Evolutionary conservation across 2,113 vertebrate species (phyloP).

Genomic region (Poecile atricapillus): DNA sequence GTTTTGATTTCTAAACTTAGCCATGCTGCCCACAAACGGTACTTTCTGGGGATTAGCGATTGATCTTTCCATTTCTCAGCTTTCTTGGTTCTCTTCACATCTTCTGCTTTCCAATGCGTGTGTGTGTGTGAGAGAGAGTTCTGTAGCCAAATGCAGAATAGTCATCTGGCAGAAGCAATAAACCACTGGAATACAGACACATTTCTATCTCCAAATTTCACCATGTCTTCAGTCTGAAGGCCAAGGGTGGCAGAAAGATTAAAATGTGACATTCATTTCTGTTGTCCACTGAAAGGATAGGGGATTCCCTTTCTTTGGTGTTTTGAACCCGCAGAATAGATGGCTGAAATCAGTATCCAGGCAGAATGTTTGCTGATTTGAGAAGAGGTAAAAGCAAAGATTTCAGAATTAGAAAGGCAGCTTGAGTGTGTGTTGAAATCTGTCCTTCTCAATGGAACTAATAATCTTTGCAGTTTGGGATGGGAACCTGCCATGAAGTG

Average conservation of each 20-base stretch:
- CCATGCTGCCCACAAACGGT: slow-evolving; percentile 1
- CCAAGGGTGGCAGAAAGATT: neutral
- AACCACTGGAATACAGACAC: neutral
- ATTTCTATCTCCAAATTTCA: neutral
- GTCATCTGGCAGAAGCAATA: slow-evolving; percentile 19
- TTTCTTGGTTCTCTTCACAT: slow-evolving; percentile 58
- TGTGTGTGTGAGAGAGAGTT: neutral
- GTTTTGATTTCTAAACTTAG: slow-evolving; percentile 64
- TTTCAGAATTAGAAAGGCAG: neutral
- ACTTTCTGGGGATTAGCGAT: slow-evolving; percentile 59
- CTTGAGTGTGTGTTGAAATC: neutral
- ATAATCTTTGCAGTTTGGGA: neutral
- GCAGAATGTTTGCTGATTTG: neutral
- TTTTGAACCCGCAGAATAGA: neutral
- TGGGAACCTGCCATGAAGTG: neutral
- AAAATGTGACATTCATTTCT: neutral
- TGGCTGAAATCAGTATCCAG: neutral
- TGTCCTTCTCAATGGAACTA: neutral
- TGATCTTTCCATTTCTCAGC: slow-evolving; percentile 47
- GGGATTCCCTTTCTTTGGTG: neutral
- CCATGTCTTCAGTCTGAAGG: neutral
- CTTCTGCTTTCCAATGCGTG: slow-evolving; percentile 12
- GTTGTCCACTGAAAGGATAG: neutral
- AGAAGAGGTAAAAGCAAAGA: neutral
- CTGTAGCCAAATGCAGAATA: slow-evolving; percentile 12